Conservation (phyloP, 1,140 invertebrate genomes). For the Aradophagus sp. region DNA sequence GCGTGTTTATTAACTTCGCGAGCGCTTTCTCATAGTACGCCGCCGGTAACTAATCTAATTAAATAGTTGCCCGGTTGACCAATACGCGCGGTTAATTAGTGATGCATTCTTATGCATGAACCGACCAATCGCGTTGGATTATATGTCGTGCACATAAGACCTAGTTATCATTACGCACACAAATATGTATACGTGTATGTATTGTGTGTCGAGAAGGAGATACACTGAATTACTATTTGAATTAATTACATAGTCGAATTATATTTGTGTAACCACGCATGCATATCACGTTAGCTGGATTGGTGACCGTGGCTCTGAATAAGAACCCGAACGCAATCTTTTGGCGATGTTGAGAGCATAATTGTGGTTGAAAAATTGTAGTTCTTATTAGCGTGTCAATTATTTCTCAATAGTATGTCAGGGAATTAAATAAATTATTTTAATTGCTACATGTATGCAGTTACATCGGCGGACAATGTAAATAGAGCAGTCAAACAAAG, state of each 20-base stretch:
- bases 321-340: too few relatives aligned
- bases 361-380: too few relatives aligned
- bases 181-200: too few relatives aligned
- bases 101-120: slow-evolving; percentile 66
- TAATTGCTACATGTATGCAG: too few relatives aligned
- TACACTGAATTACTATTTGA: slow-evolving; percentile 25
- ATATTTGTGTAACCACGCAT: slow-evolving; percentile 14
- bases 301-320: too few relatives aligned
- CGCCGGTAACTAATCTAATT: slow-evolving; percentile 65
- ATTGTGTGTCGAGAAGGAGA: slow-evolving; percentile 32
- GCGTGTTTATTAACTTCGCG: slow-evolving; percentile 19
- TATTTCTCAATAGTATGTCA: too few relatives aligned
- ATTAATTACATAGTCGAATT: slow-evolving; percentile 39
- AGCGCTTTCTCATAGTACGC: slow-evolving; percentile 53
- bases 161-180: slow-evolving; percentile 49
- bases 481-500: too few relatives aligned
- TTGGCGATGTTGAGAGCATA: too few relatives aligned
- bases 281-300: slow-evolving; percentile 3
- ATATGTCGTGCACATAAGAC: slow-evolving; percentile 32
- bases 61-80: slow-evolving; percentile 66
- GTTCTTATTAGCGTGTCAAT: too few relatives aligned
- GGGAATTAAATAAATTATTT: too few relatives aligned
- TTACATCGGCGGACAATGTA: too few relatives aligned
- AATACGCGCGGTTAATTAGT: slow-evolving; percentile 68
- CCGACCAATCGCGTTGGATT: slow-evolving; percentile 60